phyloP scores from a whole-genome alignment of 2,113 vertebrate genomes.

The Orycteropus afer region DNA sequence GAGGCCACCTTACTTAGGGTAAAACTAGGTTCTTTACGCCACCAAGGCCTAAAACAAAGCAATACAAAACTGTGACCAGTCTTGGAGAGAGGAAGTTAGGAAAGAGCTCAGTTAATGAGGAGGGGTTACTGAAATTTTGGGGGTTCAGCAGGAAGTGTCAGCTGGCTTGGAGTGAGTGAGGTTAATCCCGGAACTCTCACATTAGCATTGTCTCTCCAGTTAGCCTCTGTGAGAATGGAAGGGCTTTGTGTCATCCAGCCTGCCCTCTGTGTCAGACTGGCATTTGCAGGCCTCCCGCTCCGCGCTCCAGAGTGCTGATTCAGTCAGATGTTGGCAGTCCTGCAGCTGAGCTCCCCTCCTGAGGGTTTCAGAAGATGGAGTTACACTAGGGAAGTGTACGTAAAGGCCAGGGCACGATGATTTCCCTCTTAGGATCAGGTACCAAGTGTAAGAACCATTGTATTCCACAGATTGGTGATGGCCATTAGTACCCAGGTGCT shows the following conservation, averaged over 20 bases:
- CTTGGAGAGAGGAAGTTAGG: background rate
- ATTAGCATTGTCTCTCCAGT: too few relatives aligned
- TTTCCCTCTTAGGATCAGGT: background rate
- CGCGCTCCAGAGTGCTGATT: too few relatives aligned
- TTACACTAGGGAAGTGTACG: background rate
- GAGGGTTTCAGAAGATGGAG: background rate
- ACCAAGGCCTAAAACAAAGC: background rate
- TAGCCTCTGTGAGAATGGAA: too few relatives aligned
- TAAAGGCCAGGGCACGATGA: rapidly evolving
- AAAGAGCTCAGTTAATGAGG: background rate
- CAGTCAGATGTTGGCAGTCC: too few relatives aligned
- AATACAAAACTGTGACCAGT: background rate
- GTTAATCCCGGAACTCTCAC: too few relatives aligned
- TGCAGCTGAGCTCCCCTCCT: background rate
- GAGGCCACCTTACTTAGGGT: too few relatives aligned
- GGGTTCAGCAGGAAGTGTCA: rapidly evolving
- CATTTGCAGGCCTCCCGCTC: too few relatives aligned
- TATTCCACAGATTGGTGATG: background rate
- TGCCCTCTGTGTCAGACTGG: too few relatives aligned
- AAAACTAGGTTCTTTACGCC: too few relatives aligned
- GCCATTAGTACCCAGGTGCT: rapidly evolving
- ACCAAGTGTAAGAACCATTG: background rate
- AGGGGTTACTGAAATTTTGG: too few relatives aligned
- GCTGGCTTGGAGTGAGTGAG: too few relatives aligned
- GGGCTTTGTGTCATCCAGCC: too few relatives aligned